These are phyloP conservation scores for Clarias macrocephalus DNA, from an alignment of 2,113 vertebrate species.

Conservation along the genomic window DNA sequence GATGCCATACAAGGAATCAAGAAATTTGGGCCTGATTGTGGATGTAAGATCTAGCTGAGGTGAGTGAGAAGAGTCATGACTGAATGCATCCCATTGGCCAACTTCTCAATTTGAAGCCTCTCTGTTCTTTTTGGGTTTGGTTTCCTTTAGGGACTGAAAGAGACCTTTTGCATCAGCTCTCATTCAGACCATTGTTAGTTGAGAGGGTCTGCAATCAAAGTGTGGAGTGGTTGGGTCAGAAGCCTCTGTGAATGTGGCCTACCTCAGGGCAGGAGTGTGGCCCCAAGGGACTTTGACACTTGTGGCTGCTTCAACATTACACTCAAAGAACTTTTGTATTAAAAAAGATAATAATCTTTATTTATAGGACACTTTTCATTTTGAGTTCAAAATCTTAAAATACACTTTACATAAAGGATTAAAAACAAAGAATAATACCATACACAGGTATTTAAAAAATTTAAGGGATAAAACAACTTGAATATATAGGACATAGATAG, in stretches of 20 bases:
- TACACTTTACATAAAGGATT: not conserved
- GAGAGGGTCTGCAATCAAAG: slow-evolving; percentile 54
- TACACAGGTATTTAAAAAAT: not conserved
- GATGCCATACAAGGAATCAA: not conserved
- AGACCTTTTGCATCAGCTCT: slow-evolving; percentile 52
- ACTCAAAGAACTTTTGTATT: not conserved
- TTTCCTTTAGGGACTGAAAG: slow-evolving; percentile 52
- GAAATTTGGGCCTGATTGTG: slow-evolving; percentile 6
- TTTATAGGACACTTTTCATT: not conserved
- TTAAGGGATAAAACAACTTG: not conserved
- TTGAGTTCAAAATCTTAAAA: not conserved
- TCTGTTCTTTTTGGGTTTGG: slow-evolving; percentile 43
- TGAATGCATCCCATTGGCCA: slow-evolving; percentile 7
- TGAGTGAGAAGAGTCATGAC: not conserved
- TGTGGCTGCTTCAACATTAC: slow-evolving; percentile 13
- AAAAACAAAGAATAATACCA: not conserved
- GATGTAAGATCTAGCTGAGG: slow-evolving; percentile 9
- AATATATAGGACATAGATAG: not conserved
- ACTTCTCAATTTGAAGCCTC: slow-evolving; percentile 11
- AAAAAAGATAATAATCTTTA: not conserved
- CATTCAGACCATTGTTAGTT: slow-evolving; percentile 56
- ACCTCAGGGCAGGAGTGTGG: slow-evolving; percentile 42
- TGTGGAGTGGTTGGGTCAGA: slow-evolving; percentile 60
- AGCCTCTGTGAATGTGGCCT: slow-evolving; percentile 48
- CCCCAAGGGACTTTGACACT: slow-evolving; percentile 31